Conservation (phyloP, 2,888 invertebrate genomes). For the Ophion costatus region DNA sequence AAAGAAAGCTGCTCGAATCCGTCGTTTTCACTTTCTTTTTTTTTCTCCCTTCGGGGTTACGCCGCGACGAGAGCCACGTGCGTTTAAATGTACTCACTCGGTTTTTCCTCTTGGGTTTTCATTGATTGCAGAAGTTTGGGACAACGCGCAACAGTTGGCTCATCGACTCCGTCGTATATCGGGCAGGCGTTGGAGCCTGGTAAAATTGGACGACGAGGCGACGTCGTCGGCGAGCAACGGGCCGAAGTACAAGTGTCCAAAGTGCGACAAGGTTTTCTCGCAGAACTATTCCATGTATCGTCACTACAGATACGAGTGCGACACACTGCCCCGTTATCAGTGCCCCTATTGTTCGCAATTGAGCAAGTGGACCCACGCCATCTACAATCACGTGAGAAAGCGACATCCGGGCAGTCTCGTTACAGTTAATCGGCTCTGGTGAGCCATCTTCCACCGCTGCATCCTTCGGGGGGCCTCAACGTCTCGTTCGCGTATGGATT, state of each 20-base stretch:
- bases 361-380: slow-evolving; percentile 80
- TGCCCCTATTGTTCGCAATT: slow-evolving; percentile 81
- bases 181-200: background rate
- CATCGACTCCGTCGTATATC: background rate
- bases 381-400: slow-evolving; percentile 80
- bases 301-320: slow-evolving; percentile 83
- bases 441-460: background rate
- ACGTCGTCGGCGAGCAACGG: slow-evolving; percentile 25
- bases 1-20: too few relatives aligned
- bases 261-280: slow-evolving; percentile 78
- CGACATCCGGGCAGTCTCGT: slow-evolving; percentile 76
- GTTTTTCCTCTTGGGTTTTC: too few relatives aligned
- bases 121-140: too few relatives aligned
- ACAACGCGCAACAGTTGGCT: background rate
- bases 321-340: slow-evolving; percentile 78
- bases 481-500: slow-evolving; percentile 1
- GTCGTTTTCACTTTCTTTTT: too few relatives aligned
- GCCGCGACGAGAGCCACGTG: background rate
- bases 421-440: slow-evolving; percentile 76
- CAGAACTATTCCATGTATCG: slow-evolving; percentile 80
- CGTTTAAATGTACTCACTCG: background rate
- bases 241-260: slow-evolving; percentile 75
- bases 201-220: slow-evolving; percentile 33
- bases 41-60: too few relatives aligned
- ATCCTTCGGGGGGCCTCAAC: background rate